Base-by-base conservation (phyloP, 2,888 invertebrate species). In the Glaucopsyche alexis region DNA sequence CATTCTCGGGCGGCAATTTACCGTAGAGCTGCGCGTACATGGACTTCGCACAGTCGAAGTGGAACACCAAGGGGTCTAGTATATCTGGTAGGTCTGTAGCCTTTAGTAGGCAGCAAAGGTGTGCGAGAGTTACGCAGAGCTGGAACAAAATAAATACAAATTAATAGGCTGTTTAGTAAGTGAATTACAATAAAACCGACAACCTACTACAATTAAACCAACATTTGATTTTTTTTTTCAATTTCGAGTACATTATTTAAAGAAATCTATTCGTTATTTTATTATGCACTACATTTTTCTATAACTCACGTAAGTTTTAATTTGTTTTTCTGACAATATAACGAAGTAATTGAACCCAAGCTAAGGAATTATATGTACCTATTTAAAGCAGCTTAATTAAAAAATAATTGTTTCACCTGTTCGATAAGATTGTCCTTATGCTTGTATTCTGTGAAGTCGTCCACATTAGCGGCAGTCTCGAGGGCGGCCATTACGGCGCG, bases 401-500 rank as follows among this genome's bases (percentile, higher is more conserved):
- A 29, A 29, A 29, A 29, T 29, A 29, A 29, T 29, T 29, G 29
- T 79, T 77, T 81, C 81, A 96, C 96, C 92, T 98, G 97, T 84
- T 98, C 97, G 75, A 96, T 95, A n/a, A 98, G 94, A 82, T 95
- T 95, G 83, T 98, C 97, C 75, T 96, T 95, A 87, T 98, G 98
- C 81, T 96, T 95, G 83, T 96, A 97, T 85, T 98, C 98, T 40
- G 95, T 95, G 79, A 95, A 97, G 84, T 97, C 97, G 52, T 96
- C 95, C 71, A 97, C 94, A 82, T 96, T 94, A 74, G 96, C 95
- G 0, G 97, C 95, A 79, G 95, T 96, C 78, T 96, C 96, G 82
- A 98, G 94, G 4, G 96, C 97, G 19, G 94, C 92, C 72, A 97
- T 87, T 2, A 97, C 85, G 2, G 95, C 94, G 4, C 94, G 91